Base-by-base conservation (phyloP, 2,113 vertebrate species). In the Eolophus roseicapilla region DNA sequence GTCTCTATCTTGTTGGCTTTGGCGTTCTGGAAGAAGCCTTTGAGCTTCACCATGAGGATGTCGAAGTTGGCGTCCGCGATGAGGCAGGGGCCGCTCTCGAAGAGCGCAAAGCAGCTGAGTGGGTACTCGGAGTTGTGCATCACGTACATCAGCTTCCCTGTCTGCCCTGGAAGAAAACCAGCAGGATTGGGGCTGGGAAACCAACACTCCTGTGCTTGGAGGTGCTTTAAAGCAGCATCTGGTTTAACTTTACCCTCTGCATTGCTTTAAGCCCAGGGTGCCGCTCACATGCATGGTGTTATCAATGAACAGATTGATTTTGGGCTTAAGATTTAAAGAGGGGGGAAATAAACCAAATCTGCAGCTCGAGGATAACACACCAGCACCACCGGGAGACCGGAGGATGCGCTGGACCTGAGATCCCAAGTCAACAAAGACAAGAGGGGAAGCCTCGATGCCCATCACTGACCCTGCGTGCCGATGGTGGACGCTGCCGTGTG, bases 71-170 rank as follows among this genome's bases (percentile, higher is more conserved):
- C 97, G 4, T 99, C 99, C 0, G 99, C 99, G n/a, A 98, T 95
- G 16, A 99, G 98, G 83, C 98, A 99, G 60, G 99, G 99, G 7
- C 99, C 99, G 0, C 98, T 99, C 93, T 99, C 99, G 28, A 99
- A 99, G 93, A 99, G 98, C 57, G 98, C 99, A 14, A 99, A 97
- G 96, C 99, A 99, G 98, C 99, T 99, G 95, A 99, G 97, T 2
- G 99, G 99, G 15, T 98, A 98, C 94, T 99, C 99, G 0, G 99
- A 99, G 97, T 99, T 99, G 97, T 99, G 99, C 99, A 99, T 99
- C 96, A 99, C 98, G 3, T 99, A 99, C 96, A 99, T 98, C 91
- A 99, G 98, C 97, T 99, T 99, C 55, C 98, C 97, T 0, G 98
- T 97, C 98, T 99, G 99, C 92, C 99, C 99, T 99, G 98, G 3